Base-by-base conservation (phyloP, 92 coral and sea anemone genomes). In the Chrysogorgia sp. region DNA sequence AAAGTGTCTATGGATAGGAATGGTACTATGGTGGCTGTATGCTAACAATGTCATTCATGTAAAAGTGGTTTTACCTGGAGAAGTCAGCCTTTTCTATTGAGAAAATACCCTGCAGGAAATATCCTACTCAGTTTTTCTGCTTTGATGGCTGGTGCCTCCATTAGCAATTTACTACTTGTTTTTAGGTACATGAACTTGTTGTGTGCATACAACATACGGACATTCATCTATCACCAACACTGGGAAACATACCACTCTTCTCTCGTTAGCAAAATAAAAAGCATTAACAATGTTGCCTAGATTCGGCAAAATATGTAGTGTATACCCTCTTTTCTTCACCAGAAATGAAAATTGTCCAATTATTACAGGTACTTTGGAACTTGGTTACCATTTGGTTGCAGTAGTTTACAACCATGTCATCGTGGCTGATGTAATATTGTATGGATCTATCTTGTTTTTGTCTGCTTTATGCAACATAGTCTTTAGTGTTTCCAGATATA, bases 291-390 rank as follows among this genome's bases (percentile, higher is more conserved):
- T 32, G 75, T 62, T 48, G 75, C 58, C 1, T 78, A 75, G 74
- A 78, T 58, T 63, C 74, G 7, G 83, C 83, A 26, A 78, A 78
- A 45, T 63, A 59, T 78, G 74, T 74, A 30, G 83, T 69, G 59
- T 78, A 63, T 65, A 63, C 83, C 25, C 68, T 78, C 34, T 78
- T 78, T 60, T 63, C 74, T 19, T 78, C 74, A 34, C 69, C 83
- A 78, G 70, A 63, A 22, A 78, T 65, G 71, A 78, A 78, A 64
- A 78, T 78, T 25, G 74, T 78, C 29, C 83, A 78, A 64, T 40
- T 64, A 26, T 40, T 78, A 31, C 83, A 78, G 83, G 83, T 63
- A 78, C 23, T 43, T 17, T 43, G 17, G 17, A 43, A 43, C 50
- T n/a, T n/a, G n/a, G n/a, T n/a, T n/a, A n/a, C n/a, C n/a, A n/a